A percentile compares a stretch with the other conserved stretches of the same genome.
phyloP scores from a whole-genome alignment of 2,113 vertebrate genomes.

The Tichodroma muraria region DNA sequence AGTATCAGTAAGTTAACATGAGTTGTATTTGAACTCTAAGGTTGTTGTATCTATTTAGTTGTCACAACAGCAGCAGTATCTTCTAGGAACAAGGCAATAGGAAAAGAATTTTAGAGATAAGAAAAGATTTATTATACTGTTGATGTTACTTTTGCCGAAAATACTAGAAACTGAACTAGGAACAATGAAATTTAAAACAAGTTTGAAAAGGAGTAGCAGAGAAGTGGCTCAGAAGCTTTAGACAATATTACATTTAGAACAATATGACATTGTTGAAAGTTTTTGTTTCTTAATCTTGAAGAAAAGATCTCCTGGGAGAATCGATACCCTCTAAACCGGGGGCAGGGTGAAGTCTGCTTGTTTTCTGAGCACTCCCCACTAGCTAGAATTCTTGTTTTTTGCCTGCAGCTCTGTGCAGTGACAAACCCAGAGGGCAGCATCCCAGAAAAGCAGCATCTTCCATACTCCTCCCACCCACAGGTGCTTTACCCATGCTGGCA shows the following conservation, averaged over 20 bases:
- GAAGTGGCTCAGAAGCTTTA: not conserved
- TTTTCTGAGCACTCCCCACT: not conserved
- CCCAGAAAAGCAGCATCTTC: not conserved
- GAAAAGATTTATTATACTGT: not conserved
- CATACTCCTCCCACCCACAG: not conserved
- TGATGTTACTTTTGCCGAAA: not conserved
- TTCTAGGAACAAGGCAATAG: not conserved
- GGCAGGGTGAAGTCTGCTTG: not conserved
- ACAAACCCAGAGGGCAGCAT: not conserved
- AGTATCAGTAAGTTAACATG: not conserved
- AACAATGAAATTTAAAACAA: not conserved
- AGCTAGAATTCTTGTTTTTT: not conserved
- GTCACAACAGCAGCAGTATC: not conserved
- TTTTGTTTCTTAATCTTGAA: not conserved
- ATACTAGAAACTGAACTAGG: not conserved
- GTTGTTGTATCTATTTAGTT: not conserved
- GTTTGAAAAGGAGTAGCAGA: not conserved
- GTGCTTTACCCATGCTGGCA: not conserved
- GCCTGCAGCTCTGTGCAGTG: not conserved
- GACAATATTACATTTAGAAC: fast-evolving
- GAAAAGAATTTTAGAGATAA: not conserved
- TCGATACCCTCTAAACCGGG: not conserved
- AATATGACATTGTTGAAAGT: fast-evolving
- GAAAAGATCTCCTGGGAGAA: not conserved
- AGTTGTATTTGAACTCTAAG: not conserved